These are phyloP conservation scores for Poecile atricapillus DNA, from an alignment of 2,113 vertebrate species.

Conservation along the genomic window DNA sequence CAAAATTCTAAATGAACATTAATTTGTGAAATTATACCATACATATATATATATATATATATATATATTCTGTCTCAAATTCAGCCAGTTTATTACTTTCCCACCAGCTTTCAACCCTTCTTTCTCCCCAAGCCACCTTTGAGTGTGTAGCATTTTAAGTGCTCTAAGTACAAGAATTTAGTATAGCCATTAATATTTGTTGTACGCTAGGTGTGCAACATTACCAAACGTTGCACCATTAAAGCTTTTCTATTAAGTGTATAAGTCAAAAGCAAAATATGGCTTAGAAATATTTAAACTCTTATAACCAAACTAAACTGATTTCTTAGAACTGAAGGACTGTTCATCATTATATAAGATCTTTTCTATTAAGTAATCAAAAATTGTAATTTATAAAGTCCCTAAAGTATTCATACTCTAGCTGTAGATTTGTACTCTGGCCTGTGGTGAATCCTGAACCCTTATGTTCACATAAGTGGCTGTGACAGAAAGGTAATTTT, in stretches of 20 bases:
- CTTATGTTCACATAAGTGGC: background rate
- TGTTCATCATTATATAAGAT: background rate
- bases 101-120: background rate
- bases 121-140: background rate
- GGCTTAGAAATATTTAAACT: background rate
- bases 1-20: background rate
- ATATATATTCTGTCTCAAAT: background rate
- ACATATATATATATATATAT: background rate
- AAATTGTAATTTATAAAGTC: background rate
- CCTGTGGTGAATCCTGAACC: background rate
- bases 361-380: background rate
- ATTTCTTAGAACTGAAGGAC: background rate
- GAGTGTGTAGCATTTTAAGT: background rate
- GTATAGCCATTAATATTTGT: background rate
- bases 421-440: background rate
- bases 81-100: rapidly evolving
- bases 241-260: background rate
- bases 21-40: background rate
- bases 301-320: background rate
- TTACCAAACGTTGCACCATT: background rate
- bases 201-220: background rate
- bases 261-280: background rate
- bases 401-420: background rate
- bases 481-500: background rate
- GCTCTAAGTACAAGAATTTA: background rate